Conservation (phyloP, 2,113 vertebrate genomes). For the Balaenoptera acutorostrata region DNA sequence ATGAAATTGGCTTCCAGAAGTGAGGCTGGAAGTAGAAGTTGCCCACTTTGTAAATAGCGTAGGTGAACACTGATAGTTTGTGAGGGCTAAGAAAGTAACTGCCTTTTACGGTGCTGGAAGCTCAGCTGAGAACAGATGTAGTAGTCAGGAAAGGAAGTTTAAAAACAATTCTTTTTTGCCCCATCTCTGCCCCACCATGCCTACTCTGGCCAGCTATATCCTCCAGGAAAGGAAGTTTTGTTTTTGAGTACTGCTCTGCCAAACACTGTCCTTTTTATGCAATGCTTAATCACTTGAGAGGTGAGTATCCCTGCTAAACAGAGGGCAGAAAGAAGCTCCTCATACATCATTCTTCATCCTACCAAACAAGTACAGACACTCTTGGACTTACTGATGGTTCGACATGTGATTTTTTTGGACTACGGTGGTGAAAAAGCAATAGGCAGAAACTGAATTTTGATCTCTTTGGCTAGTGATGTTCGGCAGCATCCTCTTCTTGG, state of each 20-base stretch:
- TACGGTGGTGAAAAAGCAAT: neutral
- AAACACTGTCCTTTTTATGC: neutral
- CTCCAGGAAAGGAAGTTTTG: neutral
- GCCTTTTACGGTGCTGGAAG: neutral
- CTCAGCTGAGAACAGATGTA: neutral
- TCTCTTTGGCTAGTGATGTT: neutral
- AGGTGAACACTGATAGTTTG: neutral
- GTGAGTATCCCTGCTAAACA: neutral
- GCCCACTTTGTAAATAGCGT: neutral
- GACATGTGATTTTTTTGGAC: neutral
- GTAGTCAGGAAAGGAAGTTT: neutral
- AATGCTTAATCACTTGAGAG: neutral
- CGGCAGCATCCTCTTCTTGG: fast-evolving
- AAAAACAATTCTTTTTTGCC: neutral
- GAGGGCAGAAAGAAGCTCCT: neutral
- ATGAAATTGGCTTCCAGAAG: neutral
- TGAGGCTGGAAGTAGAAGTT: neutral
- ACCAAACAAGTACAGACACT: neutral
- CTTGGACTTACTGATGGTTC: neutral
- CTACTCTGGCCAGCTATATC: neutral
- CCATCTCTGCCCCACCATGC: neutral
- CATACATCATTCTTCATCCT: neutral
- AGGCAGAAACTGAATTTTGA: neutral
- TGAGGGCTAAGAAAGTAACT: neutral
- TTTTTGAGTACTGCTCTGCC: neutral